Evolutionary conservation across 2,113 vertebrate species (phyloP).

Genomic region (Cyprinodon brontotheroides): DNA sequence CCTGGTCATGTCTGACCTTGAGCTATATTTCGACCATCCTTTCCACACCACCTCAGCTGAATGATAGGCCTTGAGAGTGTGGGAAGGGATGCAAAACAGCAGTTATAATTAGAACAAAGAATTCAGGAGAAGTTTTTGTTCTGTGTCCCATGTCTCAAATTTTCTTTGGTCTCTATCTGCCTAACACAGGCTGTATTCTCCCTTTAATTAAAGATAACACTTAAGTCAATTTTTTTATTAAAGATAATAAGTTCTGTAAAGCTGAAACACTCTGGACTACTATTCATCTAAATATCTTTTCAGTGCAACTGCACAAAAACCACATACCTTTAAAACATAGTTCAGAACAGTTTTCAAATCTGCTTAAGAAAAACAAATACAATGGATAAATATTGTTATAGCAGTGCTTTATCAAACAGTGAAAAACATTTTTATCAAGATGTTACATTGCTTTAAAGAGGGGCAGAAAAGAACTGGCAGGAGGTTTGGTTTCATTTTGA

Average conservation of each 20-base stretch:
- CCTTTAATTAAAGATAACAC: no score
- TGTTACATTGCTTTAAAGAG: not conserved
- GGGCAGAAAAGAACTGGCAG: not conserved
- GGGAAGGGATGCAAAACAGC: conserved; percentile 33
- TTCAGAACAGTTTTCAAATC: not conserved
- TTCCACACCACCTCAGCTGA: conserved; percentile 66
- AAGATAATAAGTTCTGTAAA: no score
- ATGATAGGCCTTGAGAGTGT: conserved; percentile 68
- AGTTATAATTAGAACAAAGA: conserved; percentile 74
- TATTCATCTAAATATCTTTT: not conserved
- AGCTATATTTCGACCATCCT: conserved; percentile 69
- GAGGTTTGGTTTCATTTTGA: not conserved
- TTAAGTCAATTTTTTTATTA: no score
- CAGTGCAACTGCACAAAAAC: not conserved
- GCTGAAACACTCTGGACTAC: not conserved
- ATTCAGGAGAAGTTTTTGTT: conserved; percentile 32
- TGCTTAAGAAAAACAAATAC: not conserved
- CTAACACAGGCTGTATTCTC: no score
- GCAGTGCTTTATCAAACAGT: no score
- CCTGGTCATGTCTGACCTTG: conserved; percentile 35
- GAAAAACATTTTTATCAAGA: not conserved
- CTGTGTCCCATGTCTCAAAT: not conserved
- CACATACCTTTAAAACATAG: not conserved
- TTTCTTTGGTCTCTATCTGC: not conserved
- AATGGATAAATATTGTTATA: not conserved